phyloP scores from a whole-genome alignment of 2,797 vertebrate genomes.

The Lutjanus campechanus region DNA sequence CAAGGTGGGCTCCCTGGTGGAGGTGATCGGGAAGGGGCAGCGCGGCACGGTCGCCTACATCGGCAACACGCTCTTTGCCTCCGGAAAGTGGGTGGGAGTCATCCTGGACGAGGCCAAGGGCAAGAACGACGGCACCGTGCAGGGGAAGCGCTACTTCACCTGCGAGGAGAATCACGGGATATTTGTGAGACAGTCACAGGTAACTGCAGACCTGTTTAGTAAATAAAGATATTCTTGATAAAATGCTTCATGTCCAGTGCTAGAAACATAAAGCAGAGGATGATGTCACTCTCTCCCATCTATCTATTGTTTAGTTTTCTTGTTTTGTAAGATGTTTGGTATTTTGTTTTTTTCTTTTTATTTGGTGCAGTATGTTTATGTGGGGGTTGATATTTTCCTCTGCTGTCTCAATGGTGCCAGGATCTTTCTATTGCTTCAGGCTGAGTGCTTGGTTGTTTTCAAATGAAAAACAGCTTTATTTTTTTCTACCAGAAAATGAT shows the following conservation, averaged over 20 bases:
- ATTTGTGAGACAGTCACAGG: constrained; percentile 96
- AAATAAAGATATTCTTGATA: background rate
- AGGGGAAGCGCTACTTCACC: constrained; percentile 94
- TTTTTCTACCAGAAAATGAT: background rate
- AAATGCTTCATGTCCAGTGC: background rate
- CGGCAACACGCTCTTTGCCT: constrained; percentile 94
- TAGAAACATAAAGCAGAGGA: background rate
- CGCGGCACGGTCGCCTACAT: constrained; percentile 94
- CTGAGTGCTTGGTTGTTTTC: constrained; percentile 12
- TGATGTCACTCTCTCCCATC: background rate
- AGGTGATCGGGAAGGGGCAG: constrained; percentile 96
- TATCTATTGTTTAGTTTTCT: constrained; percentile 15
- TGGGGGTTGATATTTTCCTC: constrained; percentile 41
- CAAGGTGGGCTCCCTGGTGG: constrained; percentile 93
- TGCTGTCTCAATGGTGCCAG: constrained; percentile 17
- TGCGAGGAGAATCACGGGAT: constrained; percentile 94
- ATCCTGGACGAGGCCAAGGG: constrained; percentile 95
- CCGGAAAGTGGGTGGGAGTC: constrained; percentile 97
- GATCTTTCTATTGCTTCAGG: constrained; percentile 10
- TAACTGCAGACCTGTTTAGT: constrained; percentile 53
- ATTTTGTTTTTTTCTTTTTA: constrained; percentile 15
- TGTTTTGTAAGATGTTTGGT: background rate
- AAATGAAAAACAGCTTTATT: constrained; percentile 12
- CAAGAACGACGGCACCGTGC: constrained; percentile 96
- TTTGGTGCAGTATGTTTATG: constrained; percentile 35